These are phyloP conservation scores for Rotaria sp. DNA, from an alignment of 2,888 invertebrate species.

Conservation along the genomic window DNA sequence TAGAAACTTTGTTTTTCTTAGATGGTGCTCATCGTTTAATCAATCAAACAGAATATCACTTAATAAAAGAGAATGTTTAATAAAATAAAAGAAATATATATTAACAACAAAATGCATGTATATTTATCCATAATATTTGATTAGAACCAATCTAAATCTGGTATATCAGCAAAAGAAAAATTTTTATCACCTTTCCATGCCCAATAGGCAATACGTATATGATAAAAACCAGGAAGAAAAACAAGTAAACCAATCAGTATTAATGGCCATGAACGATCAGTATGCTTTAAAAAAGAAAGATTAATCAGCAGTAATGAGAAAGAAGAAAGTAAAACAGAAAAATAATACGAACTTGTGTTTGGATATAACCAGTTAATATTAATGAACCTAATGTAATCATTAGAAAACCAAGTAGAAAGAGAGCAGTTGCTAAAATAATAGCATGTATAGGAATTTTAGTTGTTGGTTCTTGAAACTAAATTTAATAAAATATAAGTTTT, in stretches of 20 bases:
- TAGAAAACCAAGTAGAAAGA: conserved; percentile 70
- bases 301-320: background rate
- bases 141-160: conserved; percentile 49
- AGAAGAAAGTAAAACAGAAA: background rate
- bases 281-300: conserved; percentile 61
- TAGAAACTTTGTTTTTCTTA: background rate
- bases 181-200: conserved; percentile 76
- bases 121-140: background rate
- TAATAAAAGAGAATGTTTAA: background rate
- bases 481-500: too few species aligned
- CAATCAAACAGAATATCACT: background rate
- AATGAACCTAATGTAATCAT: conserved; percentile 71
- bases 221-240: conserved; percentile 85
- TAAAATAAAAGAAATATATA: background rate
- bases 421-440: conserved; percentile 67
- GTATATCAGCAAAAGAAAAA: conserved; percentile 78
- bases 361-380: conserved; percentile 72
- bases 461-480: conserved; percentile 57
- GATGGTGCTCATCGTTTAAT: background rate
- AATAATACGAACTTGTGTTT: conserved; percentile 61
- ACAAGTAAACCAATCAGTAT: conserved; percentile 76
- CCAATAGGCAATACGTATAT: conserved; percentile 76
- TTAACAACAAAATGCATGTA: background rate
- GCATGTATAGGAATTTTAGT: conserved; percentile 77
- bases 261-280: conserved; percentile 79